phyloP scores from a whole-genome alignment of 2,888 invertebrate genomes.

The Balanococcus diminutus region DNA sequence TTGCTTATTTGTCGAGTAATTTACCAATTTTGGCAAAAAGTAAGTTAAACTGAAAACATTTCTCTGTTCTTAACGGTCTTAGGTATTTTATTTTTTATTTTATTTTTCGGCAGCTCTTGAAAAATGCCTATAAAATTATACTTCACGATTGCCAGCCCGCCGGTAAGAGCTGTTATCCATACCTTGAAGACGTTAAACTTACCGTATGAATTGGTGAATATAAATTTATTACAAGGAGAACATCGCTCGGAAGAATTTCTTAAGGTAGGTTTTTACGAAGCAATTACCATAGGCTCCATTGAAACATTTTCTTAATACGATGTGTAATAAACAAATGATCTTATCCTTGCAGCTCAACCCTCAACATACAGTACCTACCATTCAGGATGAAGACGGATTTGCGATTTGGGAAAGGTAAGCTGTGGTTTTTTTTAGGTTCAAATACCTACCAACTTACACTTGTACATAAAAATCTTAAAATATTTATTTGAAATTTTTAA shows the following conservation, averaged over 20 bases:
- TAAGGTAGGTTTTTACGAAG: conserved; percentile 25
- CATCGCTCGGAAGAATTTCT: not conserved
- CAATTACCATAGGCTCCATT: not conserved
- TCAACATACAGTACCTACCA: not conserved
- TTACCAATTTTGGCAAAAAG: not conserved
- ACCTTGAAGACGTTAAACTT: conserved; percentile 27
- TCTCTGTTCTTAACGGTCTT: not conserved
- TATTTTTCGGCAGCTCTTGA: not conserved
- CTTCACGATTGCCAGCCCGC: conserved; percentile 25
- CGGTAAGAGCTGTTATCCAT: conserved; percentile 26
- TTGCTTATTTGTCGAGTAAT: too few relatives aligned
- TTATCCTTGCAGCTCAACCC: conserved; percentile 32
- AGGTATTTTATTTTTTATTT: not conserved
- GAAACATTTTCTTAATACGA: too few relatives aligned
- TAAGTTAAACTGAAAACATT: not conserved
- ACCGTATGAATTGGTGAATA: not conserved
- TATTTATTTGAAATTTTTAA: too few relatives aligned
- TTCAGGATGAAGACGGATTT: conserved; percentile 25
- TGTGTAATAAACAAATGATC: not conserved
- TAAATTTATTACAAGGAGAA: conserved; percentile 41
- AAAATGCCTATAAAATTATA: conserved; percentile 33
- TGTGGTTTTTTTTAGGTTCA: too few relatives aligned
- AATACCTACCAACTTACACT: too few relatives aligned
- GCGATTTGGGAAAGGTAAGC: conserved; percentile 27
- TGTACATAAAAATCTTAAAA: too few relatives aligned